Evolutionary conservation across 2,888 invertebrate species (phyloP), one percentile per base, ranked within the genome.

Genomic region (Acleris laterana): DNA sequence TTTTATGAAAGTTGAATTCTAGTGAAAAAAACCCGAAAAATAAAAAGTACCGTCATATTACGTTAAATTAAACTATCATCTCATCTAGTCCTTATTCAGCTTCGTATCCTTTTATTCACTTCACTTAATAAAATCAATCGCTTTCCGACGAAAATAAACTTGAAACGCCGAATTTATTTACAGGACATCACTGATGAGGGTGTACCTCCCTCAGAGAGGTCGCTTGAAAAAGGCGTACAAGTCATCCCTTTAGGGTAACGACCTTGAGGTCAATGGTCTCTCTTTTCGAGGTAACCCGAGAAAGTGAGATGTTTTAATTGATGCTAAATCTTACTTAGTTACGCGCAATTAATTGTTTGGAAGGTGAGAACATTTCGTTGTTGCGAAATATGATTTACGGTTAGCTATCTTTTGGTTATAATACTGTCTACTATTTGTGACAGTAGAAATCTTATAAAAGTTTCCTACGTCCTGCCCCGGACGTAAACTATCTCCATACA

Each of bases 211-310:
- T 20, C 11, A 3, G 19, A 49, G 19, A 49, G 17, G 49, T 20
- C 49, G 20, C 19, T 6, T 49, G 17, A 20, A 51, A 50, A 42
- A 50, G 60, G 44, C 55, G 38, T 42, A 59, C 38, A 38, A 38
- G n/a, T 19, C n/a, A 25, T 46, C 4, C 46, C n/a, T 48, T 49
- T 19, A 44, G 66, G 49, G 56, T 25, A 62, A 66, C 38, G 22
- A 62, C 46, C 57, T 46, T 20, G 5, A 57, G 66, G 50, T 66
- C 46, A 57, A 57, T n/a, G 52, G 7, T 16, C 56, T 51, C 22
- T 46, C 19, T 1, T 52, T 32, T 20, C 38, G 19, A 49, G n/a
- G 53, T 44, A 42, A 22, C 44, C 42, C 25, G 19, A 42, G 32
- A 48, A 59, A 65, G 17, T 57, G 17, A 28, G 57, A 49, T 11